phyloP scores from a whole-genome alignment of 2,113 vertebrate genomes.

The Eptatretus burgeri region DNA sequence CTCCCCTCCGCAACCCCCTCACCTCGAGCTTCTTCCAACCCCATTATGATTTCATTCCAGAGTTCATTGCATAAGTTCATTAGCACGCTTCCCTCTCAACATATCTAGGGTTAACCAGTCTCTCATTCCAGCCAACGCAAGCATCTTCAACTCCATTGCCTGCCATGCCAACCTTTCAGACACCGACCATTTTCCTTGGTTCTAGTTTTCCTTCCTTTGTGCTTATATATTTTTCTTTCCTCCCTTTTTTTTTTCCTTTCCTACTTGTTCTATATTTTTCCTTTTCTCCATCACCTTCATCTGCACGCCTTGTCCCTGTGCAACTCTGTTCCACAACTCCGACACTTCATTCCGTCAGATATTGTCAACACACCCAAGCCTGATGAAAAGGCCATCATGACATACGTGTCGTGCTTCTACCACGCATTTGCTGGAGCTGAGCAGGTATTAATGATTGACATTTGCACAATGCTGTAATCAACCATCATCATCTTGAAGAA shows the following conservation, averaged over 20 bases:
- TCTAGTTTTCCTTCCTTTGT: not conserved
- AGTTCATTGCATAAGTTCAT: no score
- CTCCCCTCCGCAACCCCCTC: not conserved
- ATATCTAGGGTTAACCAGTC: not conserved
- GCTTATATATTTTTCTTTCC: not conserved
- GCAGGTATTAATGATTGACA: slow-evolving; percentile 29
- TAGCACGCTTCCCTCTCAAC: not conserved
- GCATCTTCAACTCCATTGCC: not conserved
- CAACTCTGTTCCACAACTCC: no score
- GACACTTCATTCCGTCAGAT: slow-evolving; percentile 19
- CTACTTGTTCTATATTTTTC: slow-evolving; percentile 13
- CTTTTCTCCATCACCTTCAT: slow-evolving; percentile 7
- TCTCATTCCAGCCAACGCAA: not conserved
- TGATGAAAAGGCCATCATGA: slow-evolving; percentile 96
- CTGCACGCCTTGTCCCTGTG: no score
- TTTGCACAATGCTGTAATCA: no score
- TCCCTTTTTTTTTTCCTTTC: slow-evolving; percentile 10
- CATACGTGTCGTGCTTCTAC: slow-evolving; percentile 95
- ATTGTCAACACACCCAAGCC: slow-evolving; percentile 96
- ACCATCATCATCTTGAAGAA: no score
- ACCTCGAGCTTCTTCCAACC: not conserved
- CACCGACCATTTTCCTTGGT: not conserved
- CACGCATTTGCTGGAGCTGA: slow-evolving; percentile 96
- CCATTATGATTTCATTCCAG: not conserved
- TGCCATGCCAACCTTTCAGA: slow-evolving; percentile 1